Conservation (phyloP, 2,888 invertebrate species). For the Kuschelorhynchus macadamiae region DNA sequence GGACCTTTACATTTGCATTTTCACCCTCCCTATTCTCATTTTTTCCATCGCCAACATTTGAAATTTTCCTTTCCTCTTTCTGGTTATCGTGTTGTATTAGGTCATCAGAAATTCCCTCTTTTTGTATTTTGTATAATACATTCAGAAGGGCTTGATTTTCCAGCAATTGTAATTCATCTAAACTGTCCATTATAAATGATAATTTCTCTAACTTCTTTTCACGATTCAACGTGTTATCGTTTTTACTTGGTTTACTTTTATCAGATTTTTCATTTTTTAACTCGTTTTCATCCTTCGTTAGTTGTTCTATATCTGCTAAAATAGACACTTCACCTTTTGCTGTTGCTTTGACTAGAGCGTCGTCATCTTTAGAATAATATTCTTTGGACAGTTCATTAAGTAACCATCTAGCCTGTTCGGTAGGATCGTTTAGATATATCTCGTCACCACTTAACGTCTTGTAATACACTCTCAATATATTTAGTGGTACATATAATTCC, state of each 20-base stretch:
- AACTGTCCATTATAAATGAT: conserved; percentile 53
- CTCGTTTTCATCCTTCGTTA: conserved; percentile 34
- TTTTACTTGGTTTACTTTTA: neutral
- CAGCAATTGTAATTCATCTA: conserved; percentile 51
- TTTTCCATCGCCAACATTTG: neutral
- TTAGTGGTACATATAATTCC: conserved; percentile 64
- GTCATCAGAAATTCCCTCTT: conserved; percentile 44
- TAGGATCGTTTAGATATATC: conserved; percentile 58
- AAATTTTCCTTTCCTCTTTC: conserved; percentile 36
- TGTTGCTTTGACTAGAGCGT: conserved; percentile 58
- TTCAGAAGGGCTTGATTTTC: conserved; percentile 47
- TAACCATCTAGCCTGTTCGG: conserved; percentile 65
- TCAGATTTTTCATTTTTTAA: conserved; percentile 18
- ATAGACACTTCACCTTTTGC: conserved; percentile 48
- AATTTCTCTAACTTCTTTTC: conserved; percentile 43
- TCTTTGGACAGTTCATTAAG: conserved; percentile 63
- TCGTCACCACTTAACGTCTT: conserved; percentile 63
- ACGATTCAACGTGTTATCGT: too few species aligned
- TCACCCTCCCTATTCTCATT: conserved; percentile 37
- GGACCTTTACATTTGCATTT: conserved; percentile 30
- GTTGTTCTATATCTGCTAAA: conserved; percentile 54
- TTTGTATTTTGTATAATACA: neutral
- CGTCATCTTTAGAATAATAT: conserved; percentile 61
- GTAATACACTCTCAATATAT: conserved; percentile 65
- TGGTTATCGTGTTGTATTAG: conserved; percentile 50